phyloP scores from a whole-genome alignment of 2,888 invertebrate species.

The Caenorhabditis sulstoni region DNA sequence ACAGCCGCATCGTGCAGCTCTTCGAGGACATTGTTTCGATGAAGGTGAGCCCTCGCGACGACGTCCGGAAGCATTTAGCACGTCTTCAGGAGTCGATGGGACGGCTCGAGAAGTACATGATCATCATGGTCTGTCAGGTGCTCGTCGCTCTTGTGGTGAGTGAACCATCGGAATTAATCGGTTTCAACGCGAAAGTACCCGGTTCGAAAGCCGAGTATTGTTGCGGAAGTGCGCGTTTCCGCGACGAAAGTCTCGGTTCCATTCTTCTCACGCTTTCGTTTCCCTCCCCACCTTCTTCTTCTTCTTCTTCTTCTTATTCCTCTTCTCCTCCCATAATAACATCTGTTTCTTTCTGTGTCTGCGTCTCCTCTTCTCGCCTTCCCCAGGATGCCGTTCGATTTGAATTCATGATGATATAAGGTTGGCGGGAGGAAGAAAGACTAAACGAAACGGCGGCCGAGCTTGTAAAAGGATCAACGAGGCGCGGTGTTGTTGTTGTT shows the following conservation, averaged over 20 bases:
- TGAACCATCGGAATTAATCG: constrained; percentile 7
- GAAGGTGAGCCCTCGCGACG: constrained; percentile 46
- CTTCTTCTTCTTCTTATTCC: not conserved
- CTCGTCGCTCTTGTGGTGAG: constrained; percentile 64
- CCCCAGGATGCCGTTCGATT: constrained; percentile 2
- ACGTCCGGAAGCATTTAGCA: not conserved
- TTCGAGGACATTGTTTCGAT: constrained; percentile 69
- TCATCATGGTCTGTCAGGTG: constrained; percentile 71
- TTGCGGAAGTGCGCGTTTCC: constrained; percentile 38
- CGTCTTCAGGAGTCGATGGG: constrained; percentile 63
- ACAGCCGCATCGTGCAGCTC: constrained; percentile 60
- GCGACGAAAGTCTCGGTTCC: constrained; percentile 5
- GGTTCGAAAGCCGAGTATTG: not conserved
- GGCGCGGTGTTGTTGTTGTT: too few species aligned
- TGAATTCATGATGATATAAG: constrained; percentile 25
- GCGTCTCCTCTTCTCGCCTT: constrained; percentile 2
- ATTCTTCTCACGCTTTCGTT: constrained; percentile 26
- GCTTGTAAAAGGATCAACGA: constrained; percentile 29
- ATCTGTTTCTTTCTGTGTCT: constrained; percentile 38
- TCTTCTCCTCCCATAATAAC: constrained; percentile 20
- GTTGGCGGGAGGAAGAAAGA: constrained; percentile 14
- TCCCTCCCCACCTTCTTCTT: not conserved
- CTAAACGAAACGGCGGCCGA: not conserved
- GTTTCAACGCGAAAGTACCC: not conserved
- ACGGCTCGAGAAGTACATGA: constrained; percentile 69